A percentile compares a stretch with the other conserved stretches of the same genome.
These are phyloP conservation scores for Sycobia sp. DNA, from an alignment of 1,140 invertebrate species.

Conservation along the genomic window DNA sequence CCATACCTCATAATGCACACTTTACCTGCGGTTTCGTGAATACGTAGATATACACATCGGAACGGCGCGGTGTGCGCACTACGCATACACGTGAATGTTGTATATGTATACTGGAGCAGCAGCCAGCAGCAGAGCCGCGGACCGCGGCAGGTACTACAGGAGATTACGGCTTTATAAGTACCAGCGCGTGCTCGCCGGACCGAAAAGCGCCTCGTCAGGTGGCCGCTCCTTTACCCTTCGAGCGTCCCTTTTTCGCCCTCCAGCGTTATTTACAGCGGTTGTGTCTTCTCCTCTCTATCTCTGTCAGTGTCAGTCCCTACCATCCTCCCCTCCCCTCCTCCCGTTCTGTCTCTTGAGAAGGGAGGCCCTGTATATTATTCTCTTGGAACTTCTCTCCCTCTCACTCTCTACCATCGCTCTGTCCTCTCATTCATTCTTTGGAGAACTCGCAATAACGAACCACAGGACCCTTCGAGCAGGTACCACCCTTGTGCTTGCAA, in stretches of 20 bases:
- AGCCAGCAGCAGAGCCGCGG: too few relatives aligned
- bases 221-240: constrained; percentile 1
- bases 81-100: too few relatives aligned
- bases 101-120: too few relatives aligned
- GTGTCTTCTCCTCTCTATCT: background rate
- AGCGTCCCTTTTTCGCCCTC: constrained; percentile 8
- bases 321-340: background rate
- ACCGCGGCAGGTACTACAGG: too few relatives aligned
- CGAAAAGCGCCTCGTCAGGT: constrained; percentile 22
- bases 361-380: background rate
- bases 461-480: constrained; percentile 3
- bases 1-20: too few relatives aligned
- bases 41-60: too few relatives aligned
- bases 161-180: constrained; percentile 19
- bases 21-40: too few relatives aligned
- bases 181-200: constrained; percentile 19
- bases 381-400: constrained; percentile 11
- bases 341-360: background rate
- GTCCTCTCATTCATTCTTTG: constrained; percentile 1
- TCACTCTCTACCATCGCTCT: too few relatives aligned
- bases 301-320: too few relatives aligned
- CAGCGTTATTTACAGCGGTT: constrained; percentile 15
- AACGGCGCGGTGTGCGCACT: too few relatives aligned
- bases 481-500: background rate
- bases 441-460: constrained; percentile 16